Evolutionary conservation across 2,888 invertebrate genomes (phyloP), one percentile per base, ranked within the genome.

Genomic region (Macropis europaea): DNA sequence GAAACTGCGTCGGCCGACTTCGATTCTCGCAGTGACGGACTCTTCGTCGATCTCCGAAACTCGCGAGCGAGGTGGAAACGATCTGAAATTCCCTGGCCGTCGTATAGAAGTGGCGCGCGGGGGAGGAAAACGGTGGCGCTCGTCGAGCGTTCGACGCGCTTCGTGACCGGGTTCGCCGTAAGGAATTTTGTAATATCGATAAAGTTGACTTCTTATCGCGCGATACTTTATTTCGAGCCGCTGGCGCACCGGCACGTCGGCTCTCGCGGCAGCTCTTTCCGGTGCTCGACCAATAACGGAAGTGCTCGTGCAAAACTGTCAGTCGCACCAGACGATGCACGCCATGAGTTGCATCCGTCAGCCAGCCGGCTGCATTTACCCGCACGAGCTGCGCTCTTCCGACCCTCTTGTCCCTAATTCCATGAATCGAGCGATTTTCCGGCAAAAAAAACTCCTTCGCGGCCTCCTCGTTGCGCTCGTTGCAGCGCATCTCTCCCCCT

Each of bases 291-390:
- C 69, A 53, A 62, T 72, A 69, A 62, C 42, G 57, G 56, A 47
- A 72, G 62, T 59, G 69, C 69, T 69, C 43, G 62, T 24, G 22
- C 53, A 62, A 59, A 59, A 72, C 69, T 62, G 69, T 72, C 62
- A 53, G 40, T 52, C 34, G 57, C 42, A 62, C 57, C 36, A 28
- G 40, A 69, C 30, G 56, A 54, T 57, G 52, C 69, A 19, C 15
- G 45, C 34, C 52, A 43, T 36, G 62, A 48, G 57, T 57, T 53
- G 52, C 57, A 53, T 69, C 57, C 38, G 72, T 72, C 72, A 72
- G 47, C 52, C 24, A 19, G 40, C n/a, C 17, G 24, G 40, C 34
- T 42, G 47, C 48, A 48, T 66, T 66, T 42, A 43, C 36, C 45
- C 45, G 40, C 24, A 13, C 17, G 7, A 22, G 24, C 24, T 53